Conservation (phyloP, 2,797 vertebrate genomes). For the Pseudocheirus occidentalis region DNA sequence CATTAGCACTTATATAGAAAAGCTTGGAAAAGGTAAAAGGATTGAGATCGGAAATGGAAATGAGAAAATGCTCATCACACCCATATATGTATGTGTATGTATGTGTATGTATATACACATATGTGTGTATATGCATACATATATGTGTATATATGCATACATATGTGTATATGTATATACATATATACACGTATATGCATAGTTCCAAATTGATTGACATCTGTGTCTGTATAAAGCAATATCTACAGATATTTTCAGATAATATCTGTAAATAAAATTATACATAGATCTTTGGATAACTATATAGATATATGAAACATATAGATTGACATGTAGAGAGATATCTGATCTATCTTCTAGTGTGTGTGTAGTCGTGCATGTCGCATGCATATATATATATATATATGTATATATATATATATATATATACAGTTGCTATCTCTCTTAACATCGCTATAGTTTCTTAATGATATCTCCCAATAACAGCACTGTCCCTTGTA, state of each 20-base stretch:
- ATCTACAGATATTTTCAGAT: background rate
- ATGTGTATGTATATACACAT: background rate
- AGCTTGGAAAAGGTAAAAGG: background rate
- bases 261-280: background rate
- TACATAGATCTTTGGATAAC: background rate
- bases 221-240: accelerated
- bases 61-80: background rate
- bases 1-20: background rate
- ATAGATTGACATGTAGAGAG: background rate
- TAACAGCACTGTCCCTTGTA: background rate
- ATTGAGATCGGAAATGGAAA: background rate
- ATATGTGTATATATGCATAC: background rate
- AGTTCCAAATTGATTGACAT: background rate
- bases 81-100: background rate
- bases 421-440: background rate
- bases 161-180: background rate
- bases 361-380: background rate
- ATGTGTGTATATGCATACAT: no score
- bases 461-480: background rate
- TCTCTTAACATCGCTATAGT: background rate
- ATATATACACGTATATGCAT: background rate
- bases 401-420: background rate
- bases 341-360: background rate
- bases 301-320: background rate
- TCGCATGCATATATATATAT: background rate